Conservation (phyloP, 2,113 vertebrate species). For the Crocuta crocuta region DNA sequence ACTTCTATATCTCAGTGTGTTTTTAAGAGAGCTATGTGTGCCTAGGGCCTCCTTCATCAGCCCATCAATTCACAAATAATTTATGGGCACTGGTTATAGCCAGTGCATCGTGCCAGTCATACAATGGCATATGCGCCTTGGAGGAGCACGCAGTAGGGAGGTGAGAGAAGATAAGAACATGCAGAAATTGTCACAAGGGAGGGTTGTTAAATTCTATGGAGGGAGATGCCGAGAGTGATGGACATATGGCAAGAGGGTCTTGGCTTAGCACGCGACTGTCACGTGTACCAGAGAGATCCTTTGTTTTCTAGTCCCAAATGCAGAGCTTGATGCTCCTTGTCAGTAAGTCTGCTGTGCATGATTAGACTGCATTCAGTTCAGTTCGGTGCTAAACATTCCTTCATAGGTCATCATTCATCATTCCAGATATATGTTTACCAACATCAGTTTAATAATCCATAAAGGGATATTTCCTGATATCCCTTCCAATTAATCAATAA, state of each 20-base stretch:
- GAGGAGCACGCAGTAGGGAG: not conserved
- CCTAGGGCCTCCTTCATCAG: not conserved
- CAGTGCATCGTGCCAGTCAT: not conserved
- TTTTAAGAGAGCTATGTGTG: not conserved
- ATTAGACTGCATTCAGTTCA: not conserved
- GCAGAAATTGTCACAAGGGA: not conserved
- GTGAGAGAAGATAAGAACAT: fast-evolving
- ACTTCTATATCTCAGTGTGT: not conserved
- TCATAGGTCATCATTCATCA: not conserved
- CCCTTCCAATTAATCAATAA: not conserved
- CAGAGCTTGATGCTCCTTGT: not conserved
- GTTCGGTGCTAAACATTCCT: not conserved
- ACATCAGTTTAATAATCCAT: not conserved
- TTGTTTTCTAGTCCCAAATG: not conserved
- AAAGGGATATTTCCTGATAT: not conserved
- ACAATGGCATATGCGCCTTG: not conserved
- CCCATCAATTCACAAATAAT: not conserved
- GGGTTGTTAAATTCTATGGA: not conserved
- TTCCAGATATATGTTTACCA: not conserved
- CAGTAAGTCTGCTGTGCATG: not conserved
- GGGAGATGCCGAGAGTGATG: not conserved
- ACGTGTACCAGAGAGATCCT: not conserved
- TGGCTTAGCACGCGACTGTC: not conserved
- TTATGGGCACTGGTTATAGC: not conserved
- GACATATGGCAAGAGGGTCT: not conserved